phyloP scores from a whole-genome alignment of 2,113 vertebrate species.

The Heliornis fulica region DNA sequence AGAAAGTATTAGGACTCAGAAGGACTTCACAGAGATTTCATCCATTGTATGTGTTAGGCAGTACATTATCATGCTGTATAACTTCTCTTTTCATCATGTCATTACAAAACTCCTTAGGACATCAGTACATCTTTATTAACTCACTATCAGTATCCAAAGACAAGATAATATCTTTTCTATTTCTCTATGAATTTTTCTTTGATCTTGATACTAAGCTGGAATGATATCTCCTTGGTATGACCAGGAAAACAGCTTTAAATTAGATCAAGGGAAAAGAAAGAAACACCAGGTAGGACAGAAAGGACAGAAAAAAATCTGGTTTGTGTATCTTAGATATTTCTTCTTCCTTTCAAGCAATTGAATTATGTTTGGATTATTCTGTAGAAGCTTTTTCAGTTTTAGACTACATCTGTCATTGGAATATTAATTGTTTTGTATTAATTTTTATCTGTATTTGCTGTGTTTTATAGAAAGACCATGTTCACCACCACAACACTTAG shows the following conservation, averaged over 20 bases:
- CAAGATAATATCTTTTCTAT: neutral
- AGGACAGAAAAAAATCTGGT: neutral
- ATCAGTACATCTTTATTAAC: neutral
- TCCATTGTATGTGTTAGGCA: neutral
- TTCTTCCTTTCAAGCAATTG: neutral
- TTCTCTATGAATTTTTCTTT: neutral
- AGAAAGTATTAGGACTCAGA: neutral
- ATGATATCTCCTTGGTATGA: neutral
- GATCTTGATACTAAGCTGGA: neutral
- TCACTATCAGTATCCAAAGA: neutral
- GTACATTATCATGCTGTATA: neutral
- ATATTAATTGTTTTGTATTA: neutral
- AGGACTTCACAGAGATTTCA: neutral
- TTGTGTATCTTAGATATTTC: neutral
- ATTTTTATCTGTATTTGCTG: neutral
- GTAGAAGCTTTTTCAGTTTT: neutral
- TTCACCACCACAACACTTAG: neutral
- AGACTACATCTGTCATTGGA: neutral
- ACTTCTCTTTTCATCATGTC: too few relatives aligned
- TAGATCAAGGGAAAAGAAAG: neutral
- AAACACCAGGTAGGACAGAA: neutral
- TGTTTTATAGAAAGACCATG: constrained; percentile 14
- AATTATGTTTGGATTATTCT: neutral
- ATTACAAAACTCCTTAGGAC: neutral
- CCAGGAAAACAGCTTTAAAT: neutral